These are phyloP conservation scores for Bombycilla garrulus DNA, from an alignment of 2,113 vertebrate species.

Conservation along the genomic window DNA sequence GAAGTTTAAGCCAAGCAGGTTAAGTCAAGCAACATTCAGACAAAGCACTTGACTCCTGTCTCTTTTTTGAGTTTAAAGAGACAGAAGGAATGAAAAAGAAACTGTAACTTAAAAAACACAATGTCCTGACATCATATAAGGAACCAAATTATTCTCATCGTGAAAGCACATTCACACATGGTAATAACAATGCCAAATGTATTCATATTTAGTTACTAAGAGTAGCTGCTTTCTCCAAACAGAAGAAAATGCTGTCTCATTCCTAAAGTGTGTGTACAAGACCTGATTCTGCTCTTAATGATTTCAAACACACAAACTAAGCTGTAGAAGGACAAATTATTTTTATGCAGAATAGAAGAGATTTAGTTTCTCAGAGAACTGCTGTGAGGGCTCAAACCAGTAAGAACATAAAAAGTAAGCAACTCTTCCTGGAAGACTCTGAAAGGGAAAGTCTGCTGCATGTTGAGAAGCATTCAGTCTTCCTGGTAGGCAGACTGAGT, in stretches of 20 bases:
- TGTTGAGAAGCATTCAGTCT: not conserved
- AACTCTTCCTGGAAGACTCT: not conserved
- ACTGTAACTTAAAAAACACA: not conserved
- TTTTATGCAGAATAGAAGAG: not conserved
- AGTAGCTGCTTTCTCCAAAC: not conserved
- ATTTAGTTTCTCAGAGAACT: not conserved
- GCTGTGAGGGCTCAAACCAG: not conserved
- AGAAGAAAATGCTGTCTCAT: not conserved
- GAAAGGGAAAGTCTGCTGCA: not conserved
- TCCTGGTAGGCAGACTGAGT: not conserved
- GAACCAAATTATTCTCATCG: not conserved
- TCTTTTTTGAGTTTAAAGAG: not conserved
- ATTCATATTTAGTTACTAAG: not conserved
- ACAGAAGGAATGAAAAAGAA: not conserved
- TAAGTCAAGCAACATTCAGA: not conserved
- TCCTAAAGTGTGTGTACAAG: not conserved
- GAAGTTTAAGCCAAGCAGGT: not conserved
- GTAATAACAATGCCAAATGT: accelerated
- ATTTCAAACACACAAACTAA: not conserved
- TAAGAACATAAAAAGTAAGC: not conserved
- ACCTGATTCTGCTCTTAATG: not conserved
- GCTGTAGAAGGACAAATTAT: not conserved
- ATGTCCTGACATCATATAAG: not conserved
- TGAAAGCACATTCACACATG: not conserved
- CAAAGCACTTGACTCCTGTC: not conserved